A percentile compares a stretch with the other conserved stretches of the same genome.
phyloP scores from a whole-genome alignment of 2,888 invertebrate species.

The Cantharis rufa region DNA sequence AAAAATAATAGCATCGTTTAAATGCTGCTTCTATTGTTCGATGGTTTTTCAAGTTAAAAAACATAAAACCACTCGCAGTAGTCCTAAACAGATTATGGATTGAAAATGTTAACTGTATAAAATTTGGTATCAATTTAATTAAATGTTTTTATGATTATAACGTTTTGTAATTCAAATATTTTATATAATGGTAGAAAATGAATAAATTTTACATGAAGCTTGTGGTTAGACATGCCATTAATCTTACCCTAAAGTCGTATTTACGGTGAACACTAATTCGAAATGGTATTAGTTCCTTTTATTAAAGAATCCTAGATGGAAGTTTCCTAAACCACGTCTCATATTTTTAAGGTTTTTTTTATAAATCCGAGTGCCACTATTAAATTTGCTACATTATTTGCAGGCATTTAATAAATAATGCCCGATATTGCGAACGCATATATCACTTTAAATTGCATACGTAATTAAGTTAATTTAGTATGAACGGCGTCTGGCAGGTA shows the following conservation, averaged over 20 bases:
- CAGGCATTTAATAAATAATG: background rate
- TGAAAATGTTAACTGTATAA: constrained; percentile 24
- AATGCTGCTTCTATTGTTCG: constrained; percentile 31
- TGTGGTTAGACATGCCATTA: constrained; percentile 11
- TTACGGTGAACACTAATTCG: constrained; percentile 7
- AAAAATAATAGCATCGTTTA: constrained; percentile 29
- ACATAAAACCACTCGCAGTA: constrained; percentile 29
- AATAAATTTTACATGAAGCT: constrained; percentile 20
- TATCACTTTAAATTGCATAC: background rate
- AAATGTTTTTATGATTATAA: constrained; percentile 17
- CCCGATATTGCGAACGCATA: background rate
- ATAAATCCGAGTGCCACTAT: background rate
- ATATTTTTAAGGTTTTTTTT: background rate
- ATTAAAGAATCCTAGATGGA: constrained; percentile 2
- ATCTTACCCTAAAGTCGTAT: constrained; percentile 13
- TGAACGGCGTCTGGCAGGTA: background rate
- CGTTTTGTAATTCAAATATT: constrained; percentile 3
- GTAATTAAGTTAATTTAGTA: background rate
- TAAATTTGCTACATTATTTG: background rate
- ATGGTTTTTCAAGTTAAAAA: constrained; percentile 30
- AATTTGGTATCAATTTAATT: constrained; percentile 15
- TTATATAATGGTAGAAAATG: constrained; percentile 8
- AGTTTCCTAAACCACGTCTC: background rate
- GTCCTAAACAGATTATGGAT: constrained; percentile 13
- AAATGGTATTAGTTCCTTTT: constrained; percentile 2